A percentile compares a stretch with the other conserved stretches of the same genome.
phyloP scores from a whole-genome alignment of 1,140 invertebrate genomes.

The Macrosteles quadrilineatus region DNA sequence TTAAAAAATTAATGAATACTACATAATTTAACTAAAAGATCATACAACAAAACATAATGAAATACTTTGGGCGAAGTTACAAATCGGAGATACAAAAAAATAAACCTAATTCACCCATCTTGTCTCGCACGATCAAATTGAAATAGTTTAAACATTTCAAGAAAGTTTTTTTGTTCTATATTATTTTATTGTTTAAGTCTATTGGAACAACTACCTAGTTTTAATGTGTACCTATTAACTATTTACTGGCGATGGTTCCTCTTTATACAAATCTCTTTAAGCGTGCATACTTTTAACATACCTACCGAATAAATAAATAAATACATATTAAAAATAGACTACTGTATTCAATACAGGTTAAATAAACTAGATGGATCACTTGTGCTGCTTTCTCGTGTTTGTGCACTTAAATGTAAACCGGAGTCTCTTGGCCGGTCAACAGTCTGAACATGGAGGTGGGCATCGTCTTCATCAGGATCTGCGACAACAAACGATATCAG shows the following conservation, averaged over 20 bases:
- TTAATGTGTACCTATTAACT: not conserved
- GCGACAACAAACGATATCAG: constrained; percentile 47
- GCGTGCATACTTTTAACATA: constrained; percentile 9
- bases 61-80: too few relatives aligned
- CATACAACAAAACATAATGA: too few relatives aligned
- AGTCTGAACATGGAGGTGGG: constrained; percentile 99
- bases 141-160: too few relatives aligned
- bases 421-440: constrained; percentile 97
- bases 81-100: too few relatives aligned
- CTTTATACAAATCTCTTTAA: not conserved
- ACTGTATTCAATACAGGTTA: not conserved
- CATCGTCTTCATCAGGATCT: constrained; percentile 99
- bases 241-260: not conserved
- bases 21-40: too few relatives aligned
- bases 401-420: constrained; percentile 90
- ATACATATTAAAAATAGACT: constrained; percentile 10
- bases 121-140: too few relatives aligned
- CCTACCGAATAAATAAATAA: constrained; percentile 8
- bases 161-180: too few relatives aligned
- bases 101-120: too few relatives aligned
- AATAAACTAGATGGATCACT: too few relatives aligned
- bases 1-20: too few relatives aligned
- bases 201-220: not conserved
- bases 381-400: not conserved
- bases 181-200: not conserved